A percentile compares a stretch with the other conserved stretches of the same genome.
Evolutionary conservation across 2,113 vertebrate species (phyloP).

Genomic region (Phalacrocorax carbo): DNA sequence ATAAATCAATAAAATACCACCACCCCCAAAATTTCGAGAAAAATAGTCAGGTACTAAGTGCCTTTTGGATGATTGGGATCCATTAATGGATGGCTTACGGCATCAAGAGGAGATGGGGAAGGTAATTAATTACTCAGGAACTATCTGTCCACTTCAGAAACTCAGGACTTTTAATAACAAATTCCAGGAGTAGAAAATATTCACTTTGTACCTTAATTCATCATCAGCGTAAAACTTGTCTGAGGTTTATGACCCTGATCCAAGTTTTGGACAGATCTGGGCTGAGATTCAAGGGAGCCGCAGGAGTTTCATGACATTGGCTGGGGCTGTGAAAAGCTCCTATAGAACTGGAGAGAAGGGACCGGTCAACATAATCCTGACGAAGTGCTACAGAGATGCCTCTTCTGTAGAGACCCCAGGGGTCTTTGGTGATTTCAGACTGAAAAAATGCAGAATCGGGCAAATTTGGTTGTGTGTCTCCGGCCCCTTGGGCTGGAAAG

Average conservation of each 20-base stretch:
- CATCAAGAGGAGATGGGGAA: neutral
- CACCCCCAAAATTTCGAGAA: neutral
- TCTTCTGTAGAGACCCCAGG: neutral
- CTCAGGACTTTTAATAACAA: conserved; percentile 43
- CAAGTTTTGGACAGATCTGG: conserved; percentile 59
- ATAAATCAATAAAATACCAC: conserved; percentile 15
- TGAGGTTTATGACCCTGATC: conserved; percentile 42
- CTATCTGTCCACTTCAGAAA: conserved; percentile 34
- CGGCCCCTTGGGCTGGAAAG: neutral
- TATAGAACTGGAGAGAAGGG: neutral
- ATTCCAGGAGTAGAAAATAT: conserved; percentile 50
- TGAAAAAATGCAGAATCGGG: neutral
- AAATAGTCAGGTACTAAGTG: neutral
- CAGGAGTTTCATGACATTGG: conserved; percentile 32
- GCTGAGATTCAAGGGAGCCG: conserved; percentile 52
- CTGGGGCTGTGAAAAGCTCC: neutral
- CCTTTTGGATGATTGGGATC: conserved; percentile 2
- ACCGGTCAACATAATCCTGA: neutral
- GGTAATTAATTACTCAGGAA: conserved; percentile 37
- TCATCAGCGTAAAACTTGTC: conserved; percentile 53
- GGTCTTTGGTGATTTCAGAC: neutral
- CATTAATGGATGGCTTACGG: neutral
- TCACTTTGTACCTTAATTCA: conserved; percentile 61
- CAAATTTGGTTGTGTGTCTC: neutral
- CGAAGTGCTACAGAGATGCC: neutral